Percentiles rank a stretch among this genome's conserved stretches.
Conservation (phyloP, 2,888 invertebrate genomes). For the Parascotia fuliginaria region DNA sequence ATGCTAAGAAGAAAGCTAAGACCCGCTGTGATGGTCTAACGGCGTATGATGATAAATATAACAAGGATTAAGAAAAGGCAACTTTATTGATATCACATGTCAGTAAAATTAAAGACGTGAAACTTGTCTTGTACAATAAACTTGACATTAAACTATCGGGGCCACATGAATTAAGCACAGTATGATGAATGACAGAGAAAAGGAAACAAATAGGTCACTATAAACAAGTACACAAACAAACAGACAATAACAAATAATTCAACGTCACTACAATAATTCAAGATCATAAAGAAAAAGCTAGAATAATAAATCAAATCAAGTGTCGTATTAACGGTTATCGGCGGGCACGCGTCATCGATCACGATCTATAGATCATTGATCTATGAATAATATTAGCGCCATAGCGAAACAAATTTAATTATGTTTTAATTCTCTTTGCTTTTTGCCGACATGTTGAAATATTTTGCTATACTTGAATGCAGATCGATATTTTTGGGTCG, state of each 20-base stretch:
- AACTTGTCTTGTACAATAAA: no score
- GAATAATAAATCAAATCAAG: constrained; percentile 41
- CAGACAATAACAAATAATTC: constrained; percentile 3
- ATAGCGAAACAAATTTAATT: constrained; percentile 30
- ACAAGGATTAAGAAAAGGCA: no score
- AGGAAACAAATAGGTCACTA: background rate
- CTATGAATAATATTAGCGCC: constrained; percentile 50
- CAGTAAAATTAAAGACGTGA: no score
- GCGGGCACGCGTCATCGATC: constrained; percentile 55
- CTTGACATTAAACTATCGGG: background rate
- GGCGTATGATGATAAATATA: no score
- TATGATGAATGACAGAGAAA: background rate
- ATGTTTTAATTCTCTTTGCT: constrained; percentile 19
- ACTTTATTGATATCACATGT: no score
- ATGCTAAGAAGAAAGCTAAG: no score
- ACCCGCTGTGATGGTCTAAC: no score
- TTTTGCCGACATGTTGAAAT: constrained; percentile 19
- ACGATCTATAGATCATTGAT: constrained; percentile 63
- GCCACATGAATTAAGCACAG: background rate
- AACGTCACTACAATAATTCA: constrained; percentile 20
- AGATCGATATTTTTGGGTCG: constrained; percentile 24
- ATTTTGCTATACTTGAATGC: background rate
- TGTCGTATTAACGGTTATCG: constrained; percentile 53
- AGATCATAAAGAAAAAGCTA: constrained; percentile 1
- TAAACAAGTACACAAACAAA: background rate